A percentile compares a stretch with the other conserved stretches of the same genome.
phyloP scores from a whole-genome alignment of 2,797 vertebrate genomes.

The Microctenopoma stevenorrisi region DNA sequence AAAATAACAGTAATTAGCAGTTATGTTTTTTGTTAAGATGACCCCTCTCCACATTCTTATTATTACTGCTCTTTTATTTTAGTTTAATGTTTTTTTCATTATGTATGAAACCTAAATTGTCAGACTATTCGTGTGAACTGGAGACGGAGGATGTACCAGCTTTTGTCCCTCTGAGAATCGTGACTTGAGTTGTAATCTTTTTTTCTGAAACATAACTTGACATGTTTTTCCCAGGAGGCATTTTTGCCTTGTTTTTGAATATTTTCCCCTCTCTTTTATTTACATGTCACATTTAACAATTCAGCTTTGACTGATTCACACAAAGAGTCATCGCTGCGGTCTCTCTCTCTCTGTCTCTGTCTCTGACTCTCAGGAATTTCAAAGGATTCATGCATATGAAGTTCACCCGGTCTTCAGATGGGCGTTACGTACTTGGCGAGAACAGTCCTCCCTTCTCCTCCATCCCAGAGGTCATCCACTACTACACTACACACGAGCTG shows the following conservation, averaged over 20 bases:
- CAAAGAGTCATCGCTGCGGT: background rate
- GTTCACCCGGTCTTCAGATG: constrained; percentile 83
- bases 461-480: constrained; percentile 88
- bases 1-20: too few relatives aligned
- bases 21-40: too few relatives aligned
- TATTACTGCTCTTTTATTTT: too few relatives aligned
- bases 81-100: too few relatives aligned
- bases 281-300: background rate
- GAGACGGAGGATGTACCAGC: background rate
- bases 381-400: constrained; percentile 94
- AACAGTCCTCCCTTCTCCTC: constrained; percentile 89
- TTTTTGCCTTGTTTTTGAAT: background rate
- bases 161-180: too few relatives aligned
- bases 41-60: too few relatives aligned
- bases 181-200: background rate
- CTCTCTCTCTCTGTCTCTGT: background rate
- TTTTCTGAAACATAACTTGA: background rate
- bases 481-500: constrained; percentile 89
- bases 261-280: too few relatives aligned
- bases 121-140: too few relatives aligned
- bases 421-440: constrained; percentile 86
- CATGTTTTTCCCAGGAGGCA: background rate
- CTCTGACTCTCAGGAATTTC: constrained; percentile 79
- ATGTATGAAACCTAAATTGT: too few relatives aligned
- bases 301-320: background rate